Evolutionary conservation across 2,113 vertebrate genomes (phyloP).

Genomic region (Spermophilus dauricus): DNA sequence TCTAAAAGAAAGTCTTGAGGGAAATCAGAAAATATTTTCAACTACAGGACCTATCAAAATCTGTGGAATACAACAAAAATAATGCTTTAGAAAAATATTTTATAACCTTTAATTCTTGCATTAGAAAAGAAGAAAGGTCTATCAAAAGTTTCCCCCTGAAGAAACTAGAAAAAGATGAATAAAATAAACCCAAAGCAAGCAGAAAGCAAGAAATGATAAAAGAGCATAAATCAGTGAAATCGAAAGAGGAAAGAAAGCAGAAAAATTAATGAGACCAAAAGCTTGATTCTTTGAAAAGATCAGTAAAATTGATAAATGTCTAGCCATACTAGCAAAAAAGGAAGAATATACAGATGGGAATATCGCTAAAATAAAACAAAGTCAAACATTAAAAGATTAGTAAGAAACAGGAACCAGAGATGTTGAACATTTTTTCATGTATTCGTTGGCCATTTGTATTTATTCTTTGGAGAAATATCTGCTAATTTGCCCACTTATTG

Average conservation of each 20-base stretch:
- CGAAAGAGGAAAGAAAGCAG: not conserved
- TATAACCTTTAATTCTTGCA: conserved; percentile 4
- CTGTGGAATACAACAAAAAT: not conserved
- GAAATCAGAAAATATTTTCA: conserved; percentile 35
- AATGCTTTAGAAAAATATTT: not conserved
- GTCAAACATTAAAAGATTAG: too few species aligned
- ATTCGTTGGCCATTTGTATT: too few species aligned
- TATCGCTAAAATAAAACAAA: too few species aligned
- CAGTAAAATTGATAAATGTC: not conserved
- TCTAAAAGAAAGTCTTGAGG: not conserved
- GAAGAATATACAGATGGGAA: not conserved
- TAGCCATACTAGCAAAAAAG: not conserved
- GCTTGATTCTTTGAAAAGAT: not conserved
- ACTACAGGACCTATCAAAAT: not conserved
- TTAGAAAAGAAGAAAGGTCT: not conserved
- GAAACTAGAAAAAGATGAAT: not conserved
- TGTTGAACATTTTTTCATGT: too few species aligned
- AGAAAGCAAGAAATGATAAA: not conserved
- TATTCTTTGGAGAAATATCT: too few species aligned
- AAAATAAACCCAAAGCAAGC: not conserved
- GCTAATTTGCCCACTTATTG: too few species aligned
- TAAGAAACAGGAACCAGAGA: too few species aligned
- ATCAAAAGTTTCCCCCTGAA: not conserved
- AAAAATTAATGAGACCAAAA: not conserved
- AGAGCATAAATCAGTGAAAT: not conserved